Conservation (phyloP, 2,797 vertebrate genomes). For the Dromococcyx pavoninus region DNA sequence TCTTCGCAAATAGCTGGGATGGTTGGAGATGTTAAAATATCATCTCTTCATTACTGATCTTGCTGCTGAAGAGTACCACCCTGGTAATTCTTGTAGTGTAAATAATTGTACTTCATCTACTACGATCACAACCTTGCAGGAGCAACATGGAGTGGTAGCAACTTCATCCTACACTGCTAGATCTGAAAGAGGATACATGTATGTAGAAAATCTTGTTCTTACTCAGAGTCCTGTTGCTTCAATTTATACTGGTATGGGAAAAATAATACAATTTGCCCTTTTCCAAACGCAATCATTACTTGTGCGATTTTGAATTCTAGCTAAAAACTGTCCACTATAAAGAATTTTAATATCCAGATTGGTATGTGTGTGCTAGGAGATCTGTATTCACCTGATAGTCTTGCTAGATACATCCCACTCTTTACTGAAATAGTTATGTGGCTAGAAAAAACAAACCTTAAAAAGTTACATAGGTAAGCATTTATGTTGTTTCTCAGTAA, state of each 20-base stretch:
- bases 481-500: not conserved
- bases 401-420: not conserved
- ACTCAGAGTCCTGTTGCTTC: not conserved
- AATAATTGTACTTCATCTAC: not conserved
- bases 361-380: not conserved
- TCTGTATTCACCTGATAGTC: not conserved
- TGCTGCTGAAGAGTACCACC: not conserved
- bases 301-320: not conserved
- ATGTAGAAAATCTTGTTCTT: not conserved
- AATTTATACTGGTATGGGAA: not conserved
- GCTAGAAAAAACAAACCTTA: not conserved
- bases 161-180: not conserved
- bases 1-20: not conserved
- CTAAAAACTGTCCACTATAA: not conserved
- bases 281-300: not conserved
- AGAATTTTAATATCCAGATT: not conserved
- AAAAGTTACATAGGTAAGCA: not conserved
- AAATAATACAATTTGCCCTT: not conserved
- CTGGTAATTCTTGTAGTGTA: not conserved
- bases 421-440: not conserved
- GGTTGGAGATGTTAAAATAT: not conserved
- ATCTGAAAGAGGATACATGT: not conserved
- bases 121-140: not conserved
- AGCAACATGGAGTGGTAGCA: not conserved
- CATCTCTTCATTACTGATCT: not conserved